A percentile compares a stretch with the other conserved stretches of the same genome.
phyloP scores from a whole-genome alignment of 2,888 invertebrate genomes.

The Disparrhopalites patrizii region DNA sequence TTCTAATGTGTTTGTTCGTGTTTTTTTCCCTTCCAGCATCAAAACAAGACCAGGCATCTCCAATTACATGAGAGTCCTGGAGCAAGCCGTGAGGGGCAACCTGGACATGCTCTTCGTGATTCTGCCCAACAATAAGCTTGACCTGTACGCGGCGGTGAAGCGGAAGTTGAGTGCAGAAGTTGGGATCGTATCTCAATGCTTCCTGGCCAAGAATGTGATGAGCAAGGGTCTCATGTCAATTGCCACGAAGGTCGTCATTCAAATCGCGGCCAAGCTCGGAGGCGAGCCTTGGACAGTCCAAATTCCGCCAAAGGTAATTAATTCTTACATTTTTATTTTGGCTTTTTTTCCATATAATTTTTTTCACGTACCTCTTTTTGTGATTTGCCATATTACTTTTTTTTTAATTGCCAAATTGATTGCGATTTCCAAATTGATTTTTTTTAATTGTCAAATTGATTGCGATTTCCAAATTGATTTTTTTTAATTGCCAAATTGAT shows the following conservation, averaged over 20 bases:
- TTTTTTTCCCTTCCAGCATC: no score
- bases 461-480: no score
- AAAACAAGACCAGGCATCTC: no score
- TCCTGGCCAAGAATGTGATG: conserved; percentile 36
- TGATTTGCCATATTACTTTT: no score
- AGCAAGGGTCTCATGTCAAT: conserved; percentile 40
- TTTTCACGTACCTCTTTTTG: no score
- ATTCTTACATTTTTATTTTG: not conserved
- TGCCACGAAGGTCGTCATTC: conserved; percentile 56
- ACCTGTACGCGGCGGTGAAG: conserved; percentile 57
- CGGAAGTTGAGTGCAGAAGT: conserved; percentile 47
- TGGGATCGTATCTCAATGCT: conserved; percentile 44
- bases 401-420: no score
- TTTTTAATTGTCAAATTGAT: no score
- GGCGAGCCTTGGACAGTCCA: conserved; percentile 82
- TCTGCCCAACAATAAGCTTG: conserved; percentile 54
- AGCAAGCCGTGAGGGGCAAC: not conserved
- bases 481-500: no score
- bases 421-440: no score
- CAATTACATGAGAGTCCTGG: conserved; percentile 4
- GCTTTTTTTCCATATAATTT: no score
- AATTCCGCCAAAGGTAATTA: conserved; percentile 57
- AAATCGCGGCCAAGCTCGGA: conserved; percentile 64
- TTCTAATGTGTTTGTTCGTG: no score
- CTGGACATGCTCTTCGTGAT: conserved; percentile 53